These are phyloP conservation scores for Scelioninae gen. 2 DNA, from an alignment of 2,888 invertebrate species.

Conservation along the genomic window DNA sequence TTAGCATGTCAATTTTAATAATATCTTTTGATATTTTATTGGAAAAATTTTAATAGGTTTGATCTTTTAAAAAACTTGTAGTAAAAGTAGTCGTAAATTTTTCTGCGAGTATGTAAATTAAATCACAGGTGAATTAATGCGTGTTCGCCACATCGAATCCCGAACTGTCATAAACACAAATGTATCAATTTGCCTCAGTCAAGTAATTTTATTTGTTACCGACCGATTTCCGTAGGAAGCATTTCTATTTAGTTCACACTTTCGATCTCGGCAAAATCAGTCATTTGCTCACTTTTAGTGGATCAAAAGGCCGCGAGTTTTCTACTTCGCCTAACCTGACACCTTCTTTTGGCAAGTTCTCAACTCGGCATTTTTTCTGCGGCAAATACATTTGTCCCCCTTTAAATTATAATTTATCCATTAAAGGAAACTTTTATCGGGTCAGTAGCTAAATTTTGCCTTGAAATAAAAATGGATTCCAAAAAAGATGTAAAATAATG, in stretches of 20 bases:
- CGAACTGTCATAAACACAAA: not conserved
- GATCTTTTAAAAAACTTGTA: too few species aligned
- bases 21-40: too few species aligned
- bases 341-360: slow-evolving; percentile 45
- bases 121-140: too few species aligned
- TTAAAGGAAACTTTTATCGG: slow-evolving; percentile 30
- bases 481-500: slow-evolving; percentile 19
- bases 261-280: slow-evolving; percentile 26
- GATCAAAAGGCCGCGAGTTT: slow-evolving; percentile 38
- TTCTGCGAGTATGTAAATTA: too few species aligned
- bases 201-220: slow-evolving; percentile 13
- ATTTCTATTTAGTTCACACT: slow-evolving; percentile 14
- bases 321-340: slow-evolving; percentile 38
- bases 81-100: too few species aligned
- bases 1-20: too few species aligned
- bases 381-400: slow-evolving; percentile 44
- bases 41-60: too few species aligned
- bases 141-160: not conserved
- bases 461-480: slow-evolving; percentile 1
- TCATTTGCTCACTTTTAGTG: slow-evolving; percentile 40
- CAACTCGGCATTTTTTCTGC: slow-evolving; percentile 21
- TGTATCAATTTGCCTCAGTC: slow-evolving; percentile 10
- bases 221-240: not conserved
- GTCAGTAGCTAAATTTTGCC: slow-evolving; percentile 12
- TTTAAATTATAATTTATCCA: slow-evolving; percentile 38